Base-by-base conservation (phyloP, 2,888 invertebrate species). In the Apodemia duryi region DNA sequence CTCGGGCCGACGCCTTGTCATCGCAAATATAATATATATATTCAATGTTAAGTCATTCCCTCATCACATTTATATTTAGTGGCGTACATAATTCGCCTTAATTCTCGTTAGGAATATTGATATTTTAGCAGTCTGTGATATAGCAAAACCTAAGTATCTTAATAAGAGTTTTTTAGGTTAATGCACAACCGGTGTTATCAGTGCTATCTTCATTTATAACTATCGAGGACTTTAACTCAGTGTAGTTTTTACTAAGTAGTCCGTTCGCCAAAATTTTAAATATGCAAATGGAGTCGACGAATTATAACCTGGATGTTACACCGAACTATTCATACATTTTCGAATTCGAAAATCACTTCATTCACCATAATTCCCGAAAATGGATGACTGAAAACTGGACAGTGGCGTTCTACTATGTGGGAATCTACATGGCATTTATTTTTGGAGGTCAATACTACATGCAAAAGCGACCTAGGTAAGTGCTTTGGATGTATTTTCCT, bases 381-480 rank as follows among this genome's bases (percentile, higher is more conserved):
- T 99, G 98, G 98, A 99, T 99, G 98, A 94, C 95, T 73, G 95
- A 97, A 78, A 97, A 99, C 87, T 99, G 99, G 99, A 97, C 97
- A 67, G 95, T 96, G 81, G 97, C 97, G 66, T 97, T 98, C 88
- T 97, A 98, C 80, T 96, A 95, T 82, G 93, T 96, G 72, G 97
- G 97, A 72, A 93, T 96, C 73, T 99, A 99, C 86, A 97, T 99
- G 95, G 94, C 97, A 70, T 93, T 98, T 70, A 97, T 99, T 78
- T 99, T 98, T 86, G 96, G 96, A 71, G 98, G 98, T 62, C 98
- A 98, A 84, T 95, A 96, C 80, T 96, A 96, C 81, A 99, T 99
- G 99, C 96, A 97, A 83, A 95, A 95, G 80, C 94, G 99, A 75
- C 96, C 97, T 70, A 95, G 97, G 91, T 94, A 79, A 88, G 93